Base-by-base conservation (phyloP, 2,797 vertebrate species). In the Phrynocephalus vlangalii region DNA sequence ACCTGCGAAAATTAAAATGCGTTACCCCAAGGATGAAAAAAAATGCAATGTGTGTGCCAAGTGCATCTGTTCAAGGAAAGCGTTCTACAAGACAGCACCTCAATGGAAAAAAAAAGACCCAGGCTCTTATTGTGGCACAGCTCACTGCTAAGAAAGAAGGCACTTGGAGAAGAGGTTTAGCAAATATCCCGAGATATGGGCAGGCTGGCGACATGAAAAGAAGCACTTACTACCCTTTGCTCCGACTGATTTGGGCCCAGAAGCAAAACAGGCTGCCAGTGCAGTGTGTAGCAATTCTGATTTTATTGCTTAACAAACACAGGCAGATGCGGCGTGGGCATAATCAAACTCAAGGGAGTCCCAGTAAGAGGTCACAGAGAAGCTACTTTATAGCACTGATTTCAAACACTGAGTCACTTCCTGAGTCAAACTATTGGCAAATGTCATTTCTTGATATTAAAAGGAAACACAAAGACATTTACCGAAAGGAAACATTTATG, bases 331-430 rank as follows among this genome's bases (percentile, higher is more conserved):
- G 22, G 15, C 30, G 6, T 30, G 15, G 10, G 50, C 38, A 22
- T 8, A 26, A 60, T 68, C 22, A 82, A 82, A 24, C 6, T 6
- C 6, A 3, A 4, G 2, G 15, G 70, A 63, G 18, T 20, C 60
- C 20, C 60, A 63, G 48, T 24, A 48, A 10, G 20, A 48, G 4
- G 15, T 33, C 24, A 63, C 3, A 16, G 10, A 68, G 60, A 66
- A 78, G 26, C 38, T 48, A 1, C 60, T 67, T 77, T 76, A 87
- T 86, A 81, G 84, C 78, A 83, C 20, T 86, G 1, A 75, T 92
- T 91, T 87, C 48, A 92, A 3, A 78, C 85, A 81, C 6, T 52
- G 90, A 91, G 33, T 82, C 50, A 66, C 80, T 86, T 91, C 89
- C 90, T 66, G 73, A 91, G 50, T 33, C 83, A 88, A 76, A 79